Evolutionary conservation across 2,113 vertebrate species (phyloP).

Genomic region (Leptobrachium ailaonicum): DNA sequence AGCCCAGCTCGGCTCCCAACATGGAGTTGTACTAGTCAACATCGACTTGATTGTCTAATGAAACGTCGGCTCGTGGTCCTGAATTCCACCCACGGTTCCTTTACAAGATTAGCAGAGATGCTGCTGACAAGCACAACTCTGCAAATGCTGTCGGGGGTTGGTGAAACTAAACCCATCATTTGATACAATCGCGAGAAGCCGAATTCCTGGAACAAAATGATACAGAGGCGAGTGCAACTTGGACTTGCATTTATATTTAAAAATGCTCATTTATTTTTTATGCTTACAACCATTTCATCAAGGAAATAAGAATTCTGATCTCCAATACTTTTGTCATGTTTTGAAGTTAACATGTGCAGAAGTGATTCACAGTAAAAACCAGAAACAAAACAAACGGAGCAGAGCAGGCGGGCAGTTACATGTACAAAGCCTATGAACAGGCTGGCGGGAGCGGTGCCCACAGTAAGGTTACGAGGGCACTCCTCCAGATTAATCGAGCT

Average conservation of each 20-base stretch:
- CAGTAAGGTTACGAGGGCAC: too few species aligned
- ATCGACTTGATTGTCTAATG: too few species aligned
- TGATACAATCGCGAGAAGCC: too few species aligned
- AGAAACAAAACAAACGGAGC: constrained; percentile 20
- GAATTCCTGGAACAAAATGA: constrained; percentile 1
- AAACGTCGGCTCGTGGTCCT: too few species aligned
- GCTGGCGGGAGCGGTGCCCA: neutral
- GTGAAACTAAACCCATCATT: too few species aligned
- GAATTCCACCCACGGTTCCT: too few species aligned
- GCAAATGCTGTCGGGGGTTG: too few species aligned
- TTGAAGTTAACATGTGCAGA: constrained; percentile 54
- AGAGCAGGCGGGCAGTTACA: constrained; percentile 37
- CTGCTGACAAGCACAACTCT: too few species aligned
- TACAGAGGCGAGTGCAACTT: neutral
- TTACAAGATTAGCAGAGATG: too few species aligned
- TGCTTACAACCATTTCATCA: constrained; percentile 57
- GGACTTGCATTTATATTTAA: constrained; percentile 34
- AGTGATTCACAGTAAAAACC: constrained; percentile 68
- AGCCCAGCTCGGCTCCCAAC: too few species aligned
- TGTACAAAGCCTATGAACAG: constrained; percentile 16
- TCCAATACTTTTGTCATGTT: constrained; percentile 41
- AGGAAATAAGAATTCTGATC: constrained; percentile 54
- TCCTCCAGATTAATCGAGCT: too few species aligned
- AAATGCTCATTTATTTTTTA: constrained; percentile 41
- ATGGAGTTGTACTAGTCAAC: too few species aligned